Percentiles rank a stretch among this genome's conserved stretches.
Conservation (phyloP, 2,888 invertebrate species). For the Gari tellinella region DNA sequence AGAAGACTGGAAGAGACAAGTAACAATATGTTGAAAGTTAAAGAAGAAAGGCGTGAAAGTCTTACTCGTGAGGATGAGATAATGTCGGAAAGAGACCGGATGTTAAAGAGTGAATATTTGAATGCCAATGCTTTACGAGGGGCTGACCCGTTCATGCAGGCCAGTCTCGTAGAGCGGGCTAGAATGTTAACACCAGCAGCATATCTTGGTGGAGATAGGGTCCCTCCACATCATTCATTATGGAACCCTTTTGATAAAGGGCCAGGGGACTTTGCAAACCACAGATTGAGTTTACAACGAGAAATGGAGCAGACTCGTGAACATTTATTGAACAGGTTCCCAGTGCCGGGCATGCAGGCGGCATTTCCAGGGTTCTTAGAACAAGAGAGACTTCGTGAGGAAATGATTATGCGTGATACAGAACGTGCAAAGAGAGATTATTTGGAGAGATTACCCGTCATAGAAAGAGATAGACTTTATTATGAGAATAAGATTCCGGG, state of each 20-base stretch:
- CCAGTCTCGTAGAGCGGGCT: slow-evolving; percentile 69
- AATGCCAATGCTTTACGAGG: slow-evolving; percentile 37
- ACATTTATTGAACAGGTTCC: slow-evolving; percentile 65
- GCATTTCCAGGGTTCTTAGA: slow-evolving; percentile 57
- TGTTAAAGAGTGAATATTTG: slow-evolving; percentile 62
- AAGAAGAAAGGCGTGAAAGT: slow-evolving; percentile 73
- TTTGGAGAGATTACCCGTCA: slow-evolving; percentile 71
- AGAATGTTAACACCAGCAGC: slow-evolving; percentile 68
- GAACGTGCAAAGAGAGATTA: slow-evolving; percentile 68
- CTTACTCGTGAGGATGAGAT: slow-evolving; percentile 62
- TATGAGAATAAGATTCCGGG: slow-evolving; percentile 65
- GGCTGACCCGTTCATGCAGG: slow-evolving; percentile 56
- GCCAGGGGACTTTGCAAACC: slow-evolving; percentile 61
- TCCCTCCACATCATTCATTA: slow-evolving; percentile 66
- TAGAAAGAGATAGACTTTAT: slow-evolving; percentile 64
- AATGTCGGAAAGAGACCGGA: slow-evolving; percentile 53
- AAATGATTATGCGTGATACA: slow-evolving; percentile 68
- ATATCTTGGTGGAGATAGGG: slow-evolving; percentile 65
- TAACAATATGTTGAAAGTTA: slow-evolving; percentile 70
- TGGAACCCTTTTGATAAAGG: slow-evolving; percentile 77
- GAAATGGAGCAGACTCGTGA: slow-evolving; percentile 72
- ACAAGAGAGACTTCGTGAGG: slow-evolving; percentile 72
- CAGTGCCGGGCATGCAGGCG: slow-evolving; percentile 50
- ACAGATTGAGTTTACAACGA: slow-evolving; percentile 64
- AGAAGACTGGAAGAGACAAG: slow-evolving; percentile 67